Base-by-base conservation (phyloP, 1,140 invertebrate species). In the Acromyrmex charruanus region DNA sequence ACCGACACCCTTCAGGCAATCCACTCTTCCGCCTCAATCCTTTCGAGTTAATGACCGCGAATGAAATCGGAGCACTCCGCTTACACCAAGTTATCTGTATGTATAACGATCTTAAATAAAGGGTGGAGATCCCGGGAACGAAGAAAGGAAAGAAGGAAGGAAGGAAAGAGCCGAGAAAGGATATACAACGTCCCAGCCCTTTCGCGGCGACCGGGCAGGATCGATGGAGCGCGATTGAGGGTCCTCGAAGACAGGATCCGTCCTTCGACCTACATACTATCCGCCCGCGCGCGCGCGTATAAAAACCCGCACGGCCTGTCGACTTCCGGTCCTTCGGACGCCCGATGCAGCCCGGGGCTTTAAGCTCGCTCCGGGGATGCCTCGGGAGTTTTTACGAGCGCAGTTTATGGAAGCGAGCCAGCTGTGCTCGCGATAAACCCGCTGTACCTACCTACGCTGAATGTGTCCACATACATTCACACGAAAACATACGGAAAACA, bases 381-480 rank as follows among this genome's bases (percentile, higher is more conserved):
- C 59, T 77, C 51, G 58, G 74, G 68, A 75, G 85, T 87, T 90
- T 90, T 90, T 90, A 90, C 88, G 89, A 90, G 85, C 88, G 59
- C 59, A 59, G 58, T 90, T 90, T 85, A 87, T 90, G 85, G 79
- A 89, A 75, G 72, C 61, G 59, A 77, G 88, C 85, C 89, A 89
- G 89, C 88, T 90, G 89, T 66, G 85, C 68, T 85, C 49, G 84
- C 79, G 85, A 90, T 90, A 89, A 90, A 90, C 79, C 35, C 88
- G 49, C 51, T 28, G 28, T 71, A 65, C 55, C 59, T n/a, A 25
- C 5, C n/a, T 69, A 31, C 28, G n/a, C 25, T 44, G 39, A 18
- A 18, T 85, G 31, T 55, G 25, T 21, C 14, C 63, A 49, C 21
- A 59, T 44, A 12, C 44, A 58, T 51, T 51, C 31, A 3, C 55